phyloP scores from a whole-genome alignment of 2,113 vertebrate species.

The Gorilla gorilla region DNA sequence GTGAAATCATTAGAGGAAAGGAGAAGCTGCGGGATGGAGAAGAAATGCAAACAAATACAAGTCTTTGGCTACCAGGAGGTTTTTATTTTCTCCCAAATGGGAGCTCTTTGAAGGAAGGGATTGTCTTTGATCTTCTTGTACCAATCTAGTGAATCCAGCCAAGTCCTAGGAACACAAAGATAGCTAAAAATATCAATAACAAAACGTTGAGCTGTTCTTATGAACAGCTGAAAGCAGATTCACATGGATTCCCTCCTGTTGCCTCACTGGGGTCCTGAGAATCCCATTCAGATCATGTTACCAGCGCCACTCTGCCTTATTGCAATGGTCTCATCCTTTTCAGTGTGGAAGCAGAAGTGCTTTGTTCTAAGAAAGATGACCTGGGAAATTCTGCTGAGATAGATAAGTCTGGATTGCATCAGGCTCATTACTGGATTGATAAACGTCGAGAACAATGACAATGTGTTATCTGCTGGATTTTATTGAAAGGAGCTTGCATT shows the following conservation, averaged over 20 bases:
- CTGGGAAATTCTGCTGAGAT: background rate
- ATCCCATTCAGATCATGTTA: conserved; percentile 12
- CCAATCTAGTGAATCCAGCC: background rate
- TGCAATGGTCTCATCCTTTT: background rate
- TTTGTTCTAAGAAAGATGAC: conserved; percentile 57
- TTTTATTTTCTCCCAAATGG: conserved; percentile 40
- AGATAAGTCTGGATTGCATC: background rate
- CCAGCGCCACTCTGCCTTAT: background rate
- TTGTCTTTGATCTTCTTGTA: conserved; percentile 42
- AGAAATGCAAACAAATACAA: background rate
- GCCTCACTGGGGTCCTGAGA: conserved; percentile 50
- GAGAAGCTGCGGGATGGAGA: background rate
- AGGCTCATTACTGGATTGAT: background rate
- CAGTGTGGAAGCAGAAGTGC: background rate
- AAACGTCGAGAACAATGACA: background rate
- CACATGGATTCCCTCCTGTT: background rate
- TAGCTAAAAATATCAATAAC: conserved; percentile 25
- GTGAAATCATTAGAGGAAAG: background rate
- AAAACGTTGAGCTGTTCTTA: conserved; percentile 13
- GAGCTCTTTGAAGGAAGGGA: background rate
- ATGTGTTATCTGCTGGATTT: background rate
- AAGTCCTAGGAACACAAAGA: background rate
- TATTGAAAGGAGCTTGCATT: background rate
- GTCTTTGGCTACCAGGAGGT: background rate
- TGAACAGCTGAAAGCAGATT: background rate